Percentiles rank a stretch among this genome's conserved stretches.
These are phyloP conservation scores for Sciaenops ocellatus DNA, from an alignment of 2,797 vertebrate species.

Conservation along the genomic window DNA sequence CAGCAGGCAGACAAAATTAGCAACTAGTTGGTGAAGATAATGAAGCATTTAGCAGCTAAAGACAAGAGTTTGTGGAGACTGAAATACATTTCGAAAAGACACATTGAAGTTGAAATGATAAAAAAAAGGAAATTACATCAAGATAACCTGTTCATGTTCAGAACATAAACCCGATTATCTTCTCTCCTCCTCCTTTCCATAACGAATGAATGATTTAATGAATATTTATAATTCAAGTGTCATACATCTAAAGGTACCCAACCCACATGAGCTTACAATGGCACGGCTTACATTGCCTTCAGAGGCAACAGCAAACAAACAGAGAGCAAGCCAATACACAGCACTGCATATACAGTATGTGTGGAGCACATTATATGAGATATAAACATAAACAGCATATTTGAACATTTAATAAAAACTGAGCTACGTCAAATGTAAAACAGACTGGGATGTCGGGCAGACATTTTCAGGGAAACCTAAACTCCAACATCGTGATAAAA, in stretches of 20 bases:
- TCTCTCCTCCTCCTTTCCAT: conserved; percentile 18
- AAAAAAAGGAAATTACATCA: background rate
- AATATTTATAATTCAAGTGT: conserved; percentile 18
- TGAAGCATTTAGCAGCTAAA: no score
- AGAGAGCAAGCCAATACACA: background rate
- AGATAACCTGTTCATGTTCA: background rate
- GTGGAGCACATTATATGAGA: background rate
- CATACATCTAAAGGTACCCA: background rate
- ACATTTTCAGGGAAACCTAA: conserved; percentile 8
- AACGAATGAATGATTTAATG: conserved; percentile 13
- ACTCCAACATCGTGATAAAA: background rate
- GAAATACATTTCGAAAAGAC: no score
- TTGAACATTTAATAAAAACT: background rate
- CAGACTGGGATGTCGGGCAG: background rate
- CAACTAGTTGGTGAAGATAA: no score
- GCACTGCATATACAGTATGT: no score
- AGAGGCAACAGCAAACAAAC: background rate
- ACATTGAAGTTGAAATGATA: background rate
- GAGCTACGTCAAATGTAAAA: background rate
- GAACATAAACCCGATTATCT: conserved; percentile 28
- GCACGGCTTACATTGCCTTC: background rate
- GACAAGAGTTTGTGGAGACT: no score
- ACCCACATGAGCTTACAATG: background rate
- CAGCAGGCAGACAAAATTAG: no score
- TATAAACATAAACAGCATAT: background rate